Evolutionary conservation across 2,888 invertebrate genomes (phyloP), one percentile per base, ranked within the genome.

Genomic region (Hoplodrina blanda): DNA sequence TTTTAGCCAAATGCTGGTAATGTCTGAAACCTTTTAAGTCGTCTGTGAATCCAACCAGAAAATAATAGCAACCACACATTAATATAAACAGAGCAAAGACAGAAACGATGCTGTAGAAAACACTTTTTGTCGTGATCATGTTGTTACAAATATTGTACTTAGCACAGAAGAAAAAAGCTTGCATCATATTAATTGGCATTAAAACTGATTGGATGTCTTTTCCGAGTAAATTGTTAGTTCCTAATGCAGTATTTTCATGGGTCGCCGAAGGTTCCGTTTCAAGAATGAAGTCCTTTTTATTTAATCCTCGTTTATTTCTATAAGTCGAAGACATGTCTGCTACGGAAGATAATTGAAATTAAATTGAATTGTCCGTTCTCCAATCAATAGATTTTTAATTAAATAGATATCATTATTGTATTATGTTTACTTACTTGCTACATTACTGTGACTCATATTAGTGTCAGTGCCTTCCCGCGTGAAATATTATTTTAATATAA

Each of bases 91-190:
- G 10, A 3, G 3, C 13, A 0, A 25, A 30, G 30, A 55, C 30
- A 6, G 53, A 62, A 19, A 44, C 6, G 0, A 41, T 15, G 2
- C 19, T 49, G 5, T 57, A 49, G 17, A 8, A 13, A 49, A 44
- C 2, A 37, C 59, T 57, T 7, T 64, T 57, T 7, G 57, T 5
- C 11, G 2, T 49, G 1, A 64, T 50, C 4, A 33, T 33, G 17
- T 59, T 33, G 4, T 37, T 17, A 3, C 8, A 5, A 33, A 64
- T 37, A 1, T 49, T 64, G 19, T 64, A 64, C 17, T 57, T 64
- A 0, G 57, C 13, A 33, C 49, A 57, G 0, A 64, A 44, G 20
- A 57, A 64, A 8, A 57, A 13, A 19, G 33, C 13, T 55, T 57
- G 33, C 49, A 64, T 57, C 1, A 49, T 1, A 49, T 57, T 57